Evolutionary conservation across 2,888 invertebrate species (phyloP).

Genomic region (Chouioia cunea): DNA sequence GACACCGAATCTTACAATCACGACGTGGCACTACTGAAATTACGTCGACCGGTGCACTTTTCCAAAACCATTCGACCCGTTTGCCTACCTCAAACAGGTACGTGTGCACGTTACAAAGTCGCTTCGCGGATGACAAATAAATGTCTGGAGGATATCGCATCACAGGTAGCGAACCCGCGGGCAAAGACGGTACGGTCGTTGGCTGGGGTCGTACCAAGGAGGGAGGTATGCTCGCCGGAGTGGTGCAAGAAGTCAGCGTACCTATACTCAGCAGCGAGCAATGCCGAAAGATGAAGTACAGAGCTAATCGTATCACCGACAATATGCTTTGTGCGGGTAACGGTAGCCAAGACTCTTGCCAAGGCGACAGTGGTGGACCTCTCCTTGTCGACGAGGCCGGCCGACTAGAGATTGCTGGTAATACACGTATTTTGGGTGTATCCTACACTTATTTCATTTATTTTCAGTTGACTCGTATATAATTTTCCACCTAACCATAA

Average conservation of each 20-base stretch:
- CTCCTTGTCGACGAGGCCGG: conserved; percentile 81
- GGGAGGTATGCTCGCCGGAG: conserved; percentile 82
- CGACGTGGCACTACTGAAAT: conserved; percentile 83
- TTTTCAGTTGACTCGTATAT: too few relatives aligned
- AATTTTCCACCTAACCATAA: too few relatives aligned
- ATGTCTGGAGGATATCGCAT: too few relatives aligned
- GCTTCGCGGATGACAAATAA: too few relatives aligned
- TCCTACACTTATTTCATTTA: too few relatives aligned
- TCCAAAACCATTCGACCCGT: conserved; percentile 82
- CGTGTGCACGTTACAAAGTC: too few relatives aligned
- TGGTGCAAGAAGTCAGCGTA: conserved; percentile 87
- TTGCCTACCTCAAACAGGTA: conserved; percentile 75
- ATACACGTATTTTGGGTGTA: too few relatives aligned
- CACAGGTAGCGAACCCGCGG: conserved; percentile 76
- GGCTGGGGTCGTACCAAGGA: conserved; percentile 90
- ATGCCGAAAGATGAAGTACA: conserved; percentile 86
- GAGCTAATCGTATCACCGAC: conserved; percentile 83
- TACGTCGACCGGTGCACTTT: conserved; percentile 83
- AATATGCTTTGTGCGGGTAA: conserved; percentile 90
- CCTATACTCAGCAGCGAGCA: conserved; percentile 84
- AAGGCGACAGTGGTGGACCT: conserved; percentile 91
- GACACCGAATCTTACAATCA: conserved; percentile 89
- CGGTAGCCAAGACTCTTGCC: conserved; percentile 86
- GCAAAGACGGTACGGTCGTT: conserved; percentile 82
- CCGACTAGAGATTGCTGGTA: conserved; percentile 84